Evolutionary conservation across 1,140 invertebrate genomes (phyloP), one percentile per base, ranked within the genome.

Genomic region (Oncopodura yosiiana): DNA sequence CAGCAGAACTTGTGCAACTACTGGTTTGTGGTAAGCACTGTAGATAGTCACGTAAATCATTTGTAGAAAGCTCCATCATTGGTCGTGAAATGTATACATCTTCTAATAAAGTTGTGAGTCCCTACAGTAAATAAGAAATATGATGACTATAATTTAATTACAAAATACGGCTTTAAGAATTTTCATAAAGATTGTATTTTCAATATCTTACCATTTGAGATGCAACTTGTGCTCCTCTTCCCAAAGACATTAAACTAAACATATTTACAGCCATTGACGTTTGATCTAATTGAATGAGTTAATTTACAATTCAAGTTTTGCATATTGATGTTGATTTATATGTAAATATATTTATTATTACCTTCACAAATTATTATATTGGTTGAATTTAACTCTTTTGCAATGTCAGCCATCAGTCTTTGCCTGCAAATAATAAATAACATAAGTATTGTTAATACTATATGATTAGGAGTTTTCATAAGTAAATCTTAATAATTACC

Each of bases 221-320:
- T 0, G 61, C 57, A 30, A 63, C 30, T 24, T 63, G 61, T 4
- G 24, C 44, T 42, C 61, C 61, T 38, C 61, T 30, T 42, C 61
- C 61, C 11, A 56, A 32, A 3, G 57, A 54, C 57, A 63, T 60
- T 9, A 57, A 45, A 1, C 50, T 30, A 38, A 63, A 60, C 61
- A 63, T 63, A 38, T 59, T 60, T 18, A 63, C 59, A 5, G 61
- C 57, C 50, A 63, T 39, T 11, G 37, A 37, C 0, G 57, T 57
- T 34, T 63, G 61, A 12, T 60, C 50, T n/a, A n/a, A n/a, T n/a
- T n/a, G n/a, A n/a, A n/a, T n/a, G n/a, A n/a, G n/a, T n/a, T n/a
- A n/a, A n/a, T n/a, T n/a, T n/a, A n/a, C n/a, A n/a, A n/a, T n/a
- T n/a, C n/a, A n/a, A n/a, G n/a, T n/a, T n/a, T n/a, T n/a, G n/a